These are phyloP conservation scores for Drosophila maculinotata DNA, from an alignment of 2,888 invertebrate genomes.

Conservation along the genomic window DNA sequence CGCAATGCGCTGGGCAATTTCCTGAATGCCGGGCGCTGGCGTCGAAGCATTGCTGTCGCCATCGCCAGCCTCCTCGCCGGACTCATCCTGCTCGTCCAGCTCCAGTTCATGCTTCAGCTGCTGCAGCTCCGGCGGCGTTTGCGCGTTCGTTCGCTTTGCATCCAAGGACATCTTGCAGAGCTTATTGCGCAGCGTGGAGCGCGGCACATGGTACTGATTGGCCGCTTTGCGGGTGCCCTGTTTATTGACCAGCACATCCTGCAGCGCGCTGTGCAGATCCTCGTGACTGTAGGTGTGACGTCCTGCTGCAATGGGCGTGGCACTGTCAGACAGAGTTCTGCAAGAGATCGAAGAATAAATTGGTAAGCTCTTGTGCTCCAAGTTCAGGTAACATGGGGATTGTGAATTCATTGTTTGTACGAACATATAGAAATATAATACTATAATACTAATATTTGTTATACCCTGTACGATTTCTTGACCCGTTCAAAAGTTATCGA, in stretches of 20 bases:
- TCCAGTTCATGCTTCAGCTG: conserved; percentile 74
- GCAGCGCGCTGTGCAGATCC: conserved; percentile 96
- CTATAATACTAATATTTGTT: neutral
- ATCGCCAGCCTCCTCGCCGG: conserved; percentile 84
- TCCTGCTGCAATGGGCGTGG: conserved; percentile 82
- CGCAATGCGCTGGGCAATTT: conserved; percentile 67
- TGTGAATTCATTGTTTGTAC: too few species aligned
- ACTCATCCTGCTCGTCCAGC: conserved; percentile 75
- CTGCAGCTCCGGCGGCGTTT: conserved; percentile 59
- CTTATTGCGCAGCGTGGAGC: conserved; percentile 98
- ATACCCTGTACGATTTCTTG: too few species aligned
- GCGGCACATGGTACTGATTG: conserved; percentile 97
- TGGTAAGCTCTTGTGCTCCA: too few species aligned
- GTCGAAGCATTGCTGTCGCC: conserved; percentile 86
- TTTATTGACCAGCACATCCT: conserved; percentile 96
- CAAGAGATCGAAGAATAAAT: conserved; percentile 21
- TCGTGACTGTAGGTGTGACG: conserved; percentile 97
- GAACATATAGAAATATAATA: too few species aligned
- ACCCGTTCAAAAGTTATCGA: too few species aligned
- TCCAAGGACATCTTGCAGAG: conserved; percentile 91
- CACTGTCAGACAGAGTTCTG: conserved; percentile 89
- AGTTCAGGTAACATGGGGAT: too few species aligned
- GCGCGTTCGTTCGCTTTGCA: conserved; percentile 78
- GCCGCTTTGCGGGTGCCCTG: conserved; percentile 97
- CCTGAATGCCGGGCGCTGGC: conserved; percentile 69